A percentile compares a stretch with the other conserved stretches of the same genome.
Evolutionary conservation across 2,113 vertebrate species (phyloP).

Genomic region (Erythrolamprus reginae): DNA sequence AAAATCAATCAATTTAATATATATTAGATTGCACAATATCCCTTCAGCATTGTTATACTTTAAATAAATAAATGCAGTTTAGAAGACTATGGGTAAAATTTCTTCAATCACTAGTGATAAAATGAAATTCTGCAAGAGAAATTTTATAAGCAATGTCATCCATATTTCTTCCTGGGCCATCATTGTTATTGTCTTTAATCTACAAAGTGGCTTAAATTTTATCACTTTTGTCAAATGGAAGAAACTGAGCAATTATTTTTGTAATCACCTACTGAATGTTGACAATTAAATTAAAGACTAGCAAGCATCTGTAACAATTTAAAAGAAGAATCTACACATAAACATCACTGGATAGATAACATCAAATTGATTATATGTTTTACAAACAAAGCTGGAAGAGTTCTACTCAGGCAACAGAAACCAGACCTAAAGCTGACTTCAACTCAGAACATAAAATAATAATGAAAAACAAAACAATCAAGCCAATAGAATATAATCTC

Average conservation of each 20-base stretch:
- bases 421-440: neutral
- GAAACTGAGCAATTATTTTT: neutral
- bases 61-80: conserved; percentile 8
- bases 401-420: neutral
- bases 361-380: neutral
- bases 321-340: neutral
- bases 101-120: conserved; percentile 1
- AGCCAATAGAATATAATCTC: neutral
- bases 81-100: neutral
- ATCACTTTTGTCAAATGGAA: neutral
- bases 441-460: neutral
- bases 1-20: neutral
- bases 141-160: conserved; percentile 1
- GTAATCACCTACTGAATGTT: neutral
- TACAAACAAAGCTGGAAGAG: neutral
- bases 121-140: neutral
- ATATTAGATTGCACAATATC: neutral
- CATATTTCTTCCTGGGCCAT: neutral
- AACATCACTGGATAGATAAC: neutral
- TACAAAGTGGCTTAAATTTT: neutral
- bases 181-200: accelerated
- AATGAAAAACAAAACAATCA: neutral
- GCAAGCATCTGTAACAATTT: neutral
- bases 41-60: neutral
- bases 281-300: neutral